Evolutionary conservation across 2,113 vertebrate genomes (phyloP).

Genomic region (Stictonetta naevosa): DNA sequence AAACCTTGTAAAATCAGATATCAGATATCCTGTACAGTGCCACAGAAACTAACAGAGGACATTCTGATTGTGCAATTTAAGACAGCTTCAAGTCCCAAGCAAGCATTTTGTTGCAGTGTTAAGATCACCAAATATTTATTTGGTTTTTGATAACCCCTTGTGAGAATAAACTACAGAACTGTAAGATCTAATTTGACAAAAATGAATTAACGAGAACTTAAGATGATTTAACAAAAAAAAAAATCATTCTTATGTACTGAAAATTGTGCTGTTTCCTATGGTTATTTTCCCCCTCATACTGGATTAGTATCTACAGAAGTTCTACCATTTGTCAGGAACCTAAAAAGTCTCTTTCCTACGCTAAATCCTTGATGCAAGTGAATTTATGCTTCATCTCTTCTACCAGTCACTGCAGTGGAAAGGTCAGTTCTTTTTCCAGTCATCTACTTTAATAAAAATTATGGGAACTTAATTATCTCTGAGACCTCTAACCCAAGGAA

Average conservation of each 20-base stretch:
- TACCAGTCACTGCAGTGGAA: not conserved
- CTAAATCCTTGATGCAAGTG: not conserved
- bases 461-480: not conserved
- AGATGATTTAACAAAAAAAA: not conserved
- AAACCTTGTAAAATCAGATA: not conserved
- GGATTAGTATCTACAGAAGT: not conserved
- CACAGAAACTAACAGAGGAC: not conserved
- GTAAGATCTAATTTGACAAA: not conserved
- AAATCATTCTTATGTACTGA: not conserved
- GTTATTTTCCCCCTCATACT: not conserved
- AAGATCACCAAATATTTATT: not conserved
- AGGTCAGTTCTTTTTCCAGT: not conserved
- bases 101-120: not conserved
- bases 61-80: not conserved
- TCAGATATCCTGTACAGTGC: not conserved
- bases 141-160: not conserved
- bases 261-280: not conserved
- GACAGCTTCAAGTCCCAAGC: not conserved
- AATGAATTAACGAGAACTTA: not conserved
- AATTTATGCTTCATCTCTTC: not conserved
- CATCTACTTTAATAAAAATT: not conserved
- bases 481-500: not conserved
- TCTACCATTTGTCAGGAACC: not conserved
- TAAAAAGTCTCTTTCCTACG: not conserved
- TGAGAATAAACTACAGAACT: not conserved